These are phyloP conservation scores for Atlantisia rogersi DNA, from an alignment of 2,113 vertebrate genomes.

Conservation along the genomic window DNA sequence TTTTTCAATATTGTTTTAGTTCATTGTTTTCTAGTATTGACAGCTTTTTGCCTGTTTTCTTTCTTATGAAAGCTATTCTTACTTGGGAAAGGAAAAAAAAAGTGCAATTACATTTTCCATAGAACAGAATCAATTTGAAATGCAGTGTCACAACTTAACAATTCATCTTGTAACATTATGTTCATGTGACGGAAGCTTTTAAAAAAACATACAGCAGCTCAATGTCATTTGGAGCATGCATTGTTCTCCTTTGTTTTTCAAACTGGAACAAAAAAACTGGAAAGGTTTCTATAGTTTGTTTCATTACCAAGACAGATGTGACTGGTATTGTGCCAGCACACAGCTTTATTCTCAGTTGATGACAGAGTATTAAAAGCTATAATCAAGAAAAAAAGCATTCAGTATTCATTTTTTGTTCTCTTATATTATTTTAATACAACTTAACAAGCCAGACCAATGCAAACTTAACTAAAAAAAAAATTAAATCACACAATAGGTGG, in stretches of 20 bases:
- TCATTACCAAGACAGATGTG: slow-evolving; percentile 23
- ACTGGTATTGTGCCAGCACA: background rate
- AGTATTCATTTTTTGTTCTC: background rate
- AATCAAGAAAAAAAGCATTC: background rate
- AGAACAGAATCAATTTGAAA: background rate
- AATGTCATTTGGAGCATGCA: background rate
- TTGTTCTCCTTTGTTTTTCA: slow-evolving; percentile 14
- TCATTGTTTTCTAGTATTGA: background rate
- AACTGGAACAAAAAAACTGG: background rate
- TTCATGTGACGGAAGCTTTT: background rate
- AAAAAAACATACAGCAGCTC: background rate
- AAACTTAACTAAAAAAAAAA: background rate
- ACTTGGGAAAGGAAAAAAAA: background rate
- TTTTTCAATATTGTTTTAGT: background rate
- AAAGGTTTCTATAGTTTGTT: slow-evolving; percentile 9
- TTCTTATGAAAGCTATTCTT: background rate
- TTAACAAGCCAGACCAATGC: background rate
- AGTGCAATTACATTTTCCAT: background rate
- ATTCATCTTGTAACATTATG: background rate
- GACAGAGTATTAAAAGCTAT: background rate
- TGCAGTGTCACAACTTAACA: background rate
- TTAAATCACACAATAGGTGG: background rate
- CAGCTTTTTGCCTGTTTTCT: background rate
- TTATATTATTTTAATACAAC: background rate
- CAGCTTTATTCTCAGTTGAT: background rate